These are phyloP conservation scores for Proterorhinus semilunaris DNA, from an alignment of 2,113 vertebrate species.

Conservation along the genomic window DNA sequence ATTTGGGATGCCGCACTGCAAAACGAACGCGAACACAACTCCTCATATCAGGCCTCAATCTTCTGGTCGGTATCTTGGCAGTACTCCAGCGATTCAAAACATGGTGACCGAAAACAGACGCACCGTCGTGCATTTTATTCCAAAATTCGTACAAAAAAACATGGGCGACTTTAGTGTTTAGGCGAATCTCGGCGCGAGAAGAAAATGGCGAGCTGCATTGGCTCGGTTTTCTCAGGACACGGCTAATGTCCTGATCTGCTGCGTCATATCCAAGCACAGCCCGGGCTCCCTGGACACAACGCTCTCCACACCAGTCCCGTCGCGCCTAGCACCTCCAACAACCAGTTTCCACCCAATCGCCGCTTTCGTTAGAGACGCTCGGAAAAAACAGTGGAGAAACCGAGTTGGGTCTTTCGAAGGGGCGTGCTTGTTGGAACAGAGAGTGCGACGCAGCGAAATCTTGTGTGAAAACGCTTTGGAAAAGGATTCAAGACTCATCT, in stretches of 20 bases:
- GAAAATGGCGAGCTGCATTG: conserved; percentile 68
- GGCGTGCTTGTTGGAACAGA: conserved; percentile 1
- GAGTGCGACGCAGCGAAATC: conserved; percentile 35
- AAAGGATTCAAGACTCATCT: conserved; percentile 25
- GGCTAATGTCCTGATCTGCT: conserved; percentile 61
- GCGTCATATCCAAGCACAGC: conserved; percentile 67
- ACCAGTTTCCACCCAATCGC: conserved; percentile 43
- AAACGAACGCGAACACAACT: not conserved
- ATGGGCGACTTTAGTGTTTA: not conserved
- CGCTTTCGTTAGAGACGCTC: conserved; percentile 1
- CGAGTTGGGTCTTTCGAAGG: not conserved
- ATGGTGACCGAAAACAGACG: not conserved
- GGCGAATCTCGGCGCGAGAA: conserved; percentile 42
- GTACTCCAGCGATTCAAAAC: not conserved
- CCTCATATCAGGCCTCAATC: not conserved
- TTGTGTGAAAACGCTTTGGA: conserved; percentile 21
- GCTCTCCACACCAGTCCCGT: conserved; percentile 27
- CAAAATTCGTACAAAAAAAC: not conserved
- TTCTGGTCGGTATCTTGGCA: not conserved
- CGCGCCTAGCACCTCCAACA: conserved; percentile 36
- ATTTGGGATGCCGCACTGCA: not conserved
- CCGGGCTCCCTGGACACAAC: conserved; percentile 59
- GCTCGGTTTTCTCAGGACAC: conserved; percentile 46
- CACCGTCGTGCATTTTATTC: not conserved
- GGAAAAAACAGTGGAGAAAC: conserved; percentile 20